Conservation (phyloP, 2,888 invertebrate genomes). For the Molanna angustata region DNA sequence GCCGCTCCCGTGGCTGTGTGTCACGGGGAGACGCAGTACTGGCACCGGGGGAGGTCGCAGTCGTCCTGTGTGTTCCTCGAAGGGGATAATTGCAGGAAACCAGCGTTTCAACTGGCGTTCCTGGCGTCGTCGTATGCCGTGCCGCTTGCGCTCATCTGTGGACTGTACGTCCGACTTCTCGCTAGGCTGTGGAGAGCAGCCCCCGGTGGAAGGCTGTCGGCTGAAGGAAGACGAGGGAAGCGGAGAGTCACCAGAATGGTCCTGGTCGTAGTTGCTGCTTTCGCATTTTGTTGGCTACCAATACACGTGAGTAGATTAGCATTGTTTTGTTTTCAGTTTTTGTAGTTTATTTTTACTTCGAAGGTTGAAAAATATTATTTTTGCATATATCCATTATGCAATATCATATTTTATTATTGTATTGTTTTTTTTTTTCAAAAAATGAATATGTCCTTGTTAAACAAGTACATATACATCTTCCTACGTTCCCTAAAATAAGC, state of each 20-base stretch:
- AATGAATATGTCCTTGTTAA: too few relatives aligned
- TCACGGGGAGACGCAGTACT: conserved; percentile 71
- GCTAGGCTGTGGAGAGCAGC: conserved; percentile 82
- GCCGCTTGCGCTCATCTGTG: conserved; percentile 81
- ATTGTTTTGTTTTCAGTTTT: too few relatives aligned
- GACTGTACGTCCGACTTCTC: conserved; percentile 87
- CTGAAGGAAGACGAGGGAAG: conserved; percentile 79
- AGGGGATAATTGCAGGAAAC: conserved; percentile 59
- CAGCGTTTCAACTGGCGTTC: conserved; percentile 74
- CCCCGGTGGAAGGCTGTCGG: conserved; percentile 76
- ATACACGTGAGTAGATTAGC: conserved; percentile 76
- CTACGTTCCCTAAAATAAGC: too few relatives aligned
- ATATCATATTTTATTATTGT: too few relatives aligned
- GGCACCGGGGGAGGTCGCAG: conserved; percentile 60
- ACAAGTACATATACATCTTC: too few relatives aligned
- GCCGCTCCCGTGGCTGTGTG: conserved; percentile 77
- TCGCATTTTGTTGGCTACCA: conserved; percentile 93
- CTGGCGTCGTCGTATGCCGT: conserved; percentile 86
- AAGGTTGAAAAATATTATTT: too few relatives aligned
- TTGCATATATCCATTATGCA: too few relatives aligned
- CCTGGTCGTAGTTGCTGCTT: conserved; percentile 85
- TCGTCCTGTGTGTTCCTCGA: conserved; percentile 69
- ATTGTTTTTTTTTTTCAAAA: too few relatives aligned
- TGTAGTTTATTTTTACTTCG: too few relatives aligned
- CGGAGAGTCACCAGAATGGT: conserved; percentile 90